Evolutionary conservation across 2,113 vertebrate genomes (phyloP).

Genomic region (Otis tarda): DNA sequence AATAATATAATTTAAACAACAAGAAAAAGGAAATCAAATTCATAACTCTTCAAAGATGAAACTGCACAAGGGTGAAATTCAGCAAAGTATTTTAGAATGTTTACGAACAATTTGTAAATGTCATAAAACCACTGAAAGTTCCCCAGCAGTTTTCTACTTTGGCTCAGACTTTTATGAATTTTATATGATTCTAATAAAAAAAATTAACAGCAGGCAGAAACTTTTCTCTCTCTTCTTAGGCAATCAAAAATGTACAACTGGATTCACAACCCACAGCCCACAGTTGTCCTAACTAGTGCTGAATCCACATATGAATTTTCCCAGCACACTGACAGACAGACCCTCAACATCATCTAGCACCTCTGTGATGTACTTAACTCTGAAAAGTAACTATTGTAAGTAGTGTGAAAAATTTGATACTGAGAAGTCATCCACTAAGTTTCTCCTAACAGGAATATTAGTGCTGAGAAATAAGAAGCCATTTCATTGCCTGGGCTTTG

Average conservation of each 20-base stretch:
- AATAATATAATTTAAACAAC: background rate
- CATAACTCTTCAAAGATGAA: background rate
- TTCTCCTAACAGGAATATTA: background rate
- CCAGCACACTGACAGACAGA: background rate
- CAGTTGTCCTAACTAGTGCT: background rate
- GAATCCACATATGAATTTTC: background rate
- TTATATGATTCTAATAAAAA: background rate
- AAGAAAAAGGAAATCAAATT: background rate
- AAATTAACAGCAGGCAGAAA: background rate
- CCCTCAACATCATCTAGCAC: background rate
- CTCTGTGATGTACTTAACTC: background rate
- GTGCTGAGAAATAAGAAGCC: background rate
- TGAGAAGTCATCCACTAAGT: background rate
- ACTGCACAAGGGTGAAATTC: background rate
- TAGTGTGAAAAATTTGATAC: background rate
- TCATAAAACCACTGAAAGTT: background rate
- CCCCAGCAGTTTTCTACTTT: background rate
- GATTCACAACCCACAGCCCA: background rate
- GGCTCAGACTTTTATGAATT: background rate
- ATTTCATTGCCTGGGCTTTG: background rate
- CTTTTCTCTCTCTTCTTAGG: background rate
- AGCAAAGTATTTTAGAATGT: background rate
- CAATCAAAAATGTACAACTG: background rate
- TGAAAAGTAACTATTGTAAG: background rate
- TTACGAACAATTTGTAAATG: background rate